Evolutionary conservation across 1,140 invertebrate genomes (phyloP), one percentile per base, ranked within the genome.

Genomic region (Drosophila micromelanica): DNA sequence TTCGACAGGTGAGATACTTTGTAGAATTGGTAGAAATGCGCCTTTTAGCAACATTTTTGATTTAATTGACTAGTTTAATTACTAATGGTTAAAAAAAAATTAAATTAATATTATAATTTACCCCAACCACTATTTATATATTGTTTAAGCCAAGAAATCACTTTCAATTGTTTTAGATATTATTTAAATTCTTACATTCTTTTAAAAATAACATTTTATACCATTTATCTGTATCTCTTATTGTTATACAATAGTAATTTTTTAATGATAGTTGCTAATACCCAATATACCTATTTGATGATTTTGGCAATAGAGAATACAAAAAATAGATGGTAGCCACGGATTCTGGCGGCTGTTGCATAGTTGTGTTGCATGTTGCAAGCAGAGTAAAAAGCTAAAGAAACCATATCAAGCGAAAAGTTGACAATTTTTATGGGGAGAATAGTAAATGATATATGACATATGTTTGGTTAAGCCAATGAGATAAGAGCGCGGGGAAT

Each of bases 381-480:
- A 30, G 45, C 32, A 27, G n/a, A 61, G 12, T n/a, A 62, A 52
- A 35, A 49, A 55, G n/a, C 68, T 71, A 71, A 61, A 69, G 57
- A 61, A 69, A 72, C 62, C 69, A 72, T 65, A 65, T 62, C 37
- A 51, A 11, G 23, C n/a, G 38, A 7, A n/a, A 4, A 1, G 6
- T 5, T 6, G 6, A 20, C 52, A 7, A 40, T 55, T 55, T 55
- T n/a, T 9, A 40, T 40, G 15, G 15, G 8, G 27, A 27, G 5
- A 27, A 27, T 5, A 5, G 5, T 0, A 27, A 27, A 5, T 6
- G 5, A 27, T 1, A 6, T 27, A 27, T 5, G 46, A n/a, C 7
- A 48, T n/a, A 12, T 8, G 23, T 30, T 48, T 7, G 23, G 11
- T 23, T 30, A n/a, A 13, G 23, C 23, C n/a, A 0, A n/a, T 45